A percentile compares a stretch with the other conserved stretches of the same genome.
Evolutionary conservation across 2,888 invertebrate genomes (phyloP).

Genomic region (Temnothorax rugatulus): DNA sequence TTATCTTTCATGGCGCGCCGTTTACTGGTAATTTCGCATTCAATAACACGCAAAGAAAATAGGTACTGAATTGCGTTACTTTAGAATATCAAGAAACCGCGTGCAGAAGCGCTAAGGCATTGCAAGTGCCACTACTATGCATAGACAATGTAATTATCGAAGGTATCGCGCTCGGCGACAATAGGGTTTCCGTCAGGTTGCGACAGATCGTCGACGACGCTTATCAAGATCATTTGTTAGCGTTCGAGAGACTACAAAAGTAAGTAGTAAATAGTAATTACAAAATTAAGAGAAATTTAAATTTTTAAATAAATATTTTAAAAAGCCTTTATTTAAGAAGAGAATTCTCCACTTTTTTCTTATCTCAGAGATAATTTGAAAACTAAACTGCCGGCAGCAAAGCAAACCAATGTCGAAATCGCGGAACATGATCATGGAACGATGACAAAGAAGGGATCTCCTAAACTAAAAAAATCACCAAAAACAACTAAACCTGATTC

Average conservation of each 20-base stretch:
- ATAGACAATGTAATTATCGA: conserved; percentile 76
- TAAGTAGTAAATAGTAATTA: conserved; percentile 47
- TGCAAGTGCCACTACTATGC: conserved; percentile 76
- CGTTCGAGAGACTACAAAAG: conserved; percentile 42
- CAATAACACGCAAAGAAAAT: not conserved
- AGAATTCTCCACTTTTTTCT: not conserved
- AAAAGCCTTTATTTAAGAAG: not conserved
- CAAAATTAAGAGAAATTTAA: not conserved
- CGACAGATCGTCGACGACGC: conserved; percentile 75
- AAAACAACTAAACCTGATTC: conserved; percentile 4
- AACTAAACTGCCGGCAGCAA: not conserved
- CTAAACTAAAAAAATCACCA: not conserved
- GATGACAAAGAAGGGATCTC: not conserved
- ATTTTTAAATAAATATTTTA: not conserved
- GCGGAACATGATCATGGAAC: not conserved
- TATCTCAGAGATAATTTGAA: not conserved
- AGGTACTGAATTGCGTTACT: not conserved
- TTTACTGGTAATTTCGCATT: conserved; percentile 82
- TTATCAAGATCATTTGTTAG: conserved; percentile 71
- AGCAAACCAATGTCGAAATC: not conserved
- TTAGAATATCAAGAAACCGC: conserved; percentile 87
- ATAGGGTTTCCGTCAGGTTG: conserved; percentile 68
- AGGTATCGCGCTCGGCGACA: conserved; percentile 71
- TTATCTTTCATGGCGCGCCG: conserved; percentile 87
- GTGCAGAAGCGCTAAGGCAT: conserved; percentile 84